Evolutionary conservation across 2,113 vertebrate genomes (phyloP).

Genomic region (Cyanoramphus novaezelandiae): DNA sequence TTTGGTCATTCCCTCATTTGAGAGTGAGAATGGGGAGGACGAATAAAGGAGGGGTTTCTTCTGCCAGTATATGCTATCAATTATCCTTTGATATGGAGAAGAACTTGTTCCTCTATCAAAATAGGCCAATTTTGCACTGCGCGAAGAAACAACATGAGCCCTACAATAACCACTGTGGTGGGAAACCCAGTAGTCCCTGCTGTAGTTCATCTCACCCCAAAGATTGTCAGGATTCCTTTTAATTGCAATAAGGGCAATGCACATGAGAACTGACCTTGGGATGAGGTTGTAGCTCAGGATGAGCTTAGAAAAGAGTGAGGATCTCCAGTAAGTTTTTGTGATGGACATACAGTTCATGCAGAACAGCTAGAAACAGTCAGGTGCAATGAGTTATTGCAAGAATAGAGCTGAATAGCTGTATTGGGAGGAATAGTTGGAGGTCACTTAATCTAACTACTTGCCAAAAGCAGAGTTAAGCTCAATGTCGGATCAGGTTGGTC

Average conservation of each 20-base stretch:
- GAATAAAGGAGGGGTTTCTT: neutral
- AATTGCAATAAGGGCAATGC: neutral
- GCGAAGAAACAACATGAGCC: neutral
- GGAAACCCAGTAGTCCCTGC: neutral
- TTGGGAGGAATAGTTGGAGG: neutral
- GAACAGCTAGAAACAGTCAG: neutral
- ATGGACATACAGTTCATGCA: neutral
- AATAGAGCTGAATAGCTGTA: neutral
- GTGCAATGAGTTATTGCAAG: neutral
- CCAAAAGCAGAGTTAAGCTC: neutral
- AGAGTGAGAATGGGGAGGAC: accelerated
- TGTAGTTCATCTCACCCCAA: neutral
- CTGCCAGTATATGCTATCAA: neutral
- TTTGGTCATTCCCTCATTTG: neutral
- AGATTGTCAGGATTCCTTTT: neutral
- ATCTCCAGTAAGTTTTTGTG: neutral
- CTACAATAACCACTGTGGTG: neutral
- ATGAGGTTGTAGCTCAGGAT: neutral
- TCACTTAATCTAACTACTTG: neutral
- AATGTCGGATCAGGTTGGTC: neutral
- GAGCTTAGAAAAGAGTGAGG: neutral
- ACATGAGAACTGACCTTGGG: neutral
- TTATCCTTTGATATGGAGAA: neutral
- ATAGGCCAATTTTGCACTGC: neutral
- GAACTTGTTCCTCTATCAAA: neutral